Evolutionary conservation across 2,113 vertebrate species (phyloP), one percentile per base, ranked within the genome.

Genomic region (Coracopsis vasa): DNA sequence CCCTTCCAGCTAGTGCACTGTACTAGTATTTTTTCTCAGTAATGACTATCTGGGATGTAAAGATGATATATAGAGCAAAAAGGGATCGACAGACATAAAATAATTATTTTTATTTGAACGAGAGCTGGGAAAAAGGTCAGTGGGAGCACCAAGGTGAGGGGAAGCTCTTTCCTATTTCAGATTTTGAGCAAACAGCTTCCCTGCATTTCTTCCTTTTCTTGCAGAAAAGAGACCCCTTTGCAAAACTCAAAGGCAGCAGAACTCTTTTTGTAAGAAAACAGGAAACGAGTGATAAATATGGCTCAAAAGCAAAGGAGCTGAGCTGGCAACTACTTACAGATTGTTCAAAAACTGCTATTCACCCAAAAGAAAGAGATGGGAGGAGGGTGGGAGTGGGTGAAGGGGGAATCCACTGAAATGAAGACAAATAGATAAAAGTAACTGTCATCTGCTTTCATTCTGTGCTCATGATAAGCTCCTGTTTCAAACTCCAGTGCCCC

Each of bases 231-330:
- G 54, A 78, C 58, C 48, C 23, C 21, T 94, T 58, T 79, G 56
- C 71, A 95, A 92, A 91, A 89, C 90, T 86, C 78, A 72, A 87
- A 95, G 50, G 56, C 70, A 96, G 74, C 70, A 91, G 70, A 87
- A 83, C 21, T 58, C 80, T 87, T 94, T 94, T 81, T 86, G 73
- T 71, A 91, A 90, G 66, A 90, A 92, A 91, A 81, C 91, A 94
- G 91, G 91, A 95, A 95, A 87, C 20, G 15, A 91, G 66, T 93
- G 94, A 95, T 95, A 95, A 95, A 94, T 95, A 95, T 45, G 45
- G 74, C 84, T 94, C 66, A 91, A 90, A 94, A 85, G 78, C 78
- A 87, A 93, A 94, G 94, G 28, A 94, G 93, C 87, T 97, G 90
- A 97, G 89, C 84, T 87, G 92, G 94, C 94, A 96, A 53, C 84